These are phyloP conservation scores for Acanthurus tractus DNA, from an alignment of 2,797 vertebrate genomes.

Conservation along the genomic window DNA sequence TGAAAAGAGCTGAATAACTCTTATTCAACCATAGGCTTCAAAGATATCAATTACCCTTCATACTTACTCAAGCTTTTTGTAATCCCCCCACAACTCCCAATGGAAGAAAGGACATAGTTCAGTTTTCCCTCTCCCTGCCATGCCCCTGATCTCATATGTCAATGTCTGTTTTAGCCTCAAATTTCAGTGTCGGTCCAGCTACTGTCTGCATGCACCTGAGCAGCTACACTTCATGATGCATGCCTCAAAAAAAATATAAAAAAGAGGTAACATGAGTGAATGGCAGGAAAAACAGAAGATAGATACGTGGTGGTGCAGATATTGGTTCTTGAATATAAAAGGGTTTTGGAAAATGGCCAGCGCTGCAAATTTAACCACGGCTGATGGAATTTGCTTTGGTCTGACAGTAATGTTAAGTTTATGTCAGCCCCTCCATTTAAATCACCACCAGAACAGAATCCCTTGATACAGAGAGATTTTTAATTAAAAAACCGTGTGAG, in stretches of 20 bases:
- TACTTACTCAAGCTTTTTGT: too few relatives aligned
- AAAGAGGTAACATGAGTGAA: conserved; percentile 20
- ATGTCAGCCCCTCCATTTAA: conserved; percentile 76
- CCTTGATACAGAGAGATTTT: conserved; percentile 73
- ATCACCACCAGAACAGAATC: conserved; percentile 74
- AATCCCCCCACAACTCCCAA: too few relatives aligned
- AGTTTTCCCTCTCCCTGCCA: neutral
- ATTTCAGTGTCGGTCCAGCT: neutral
- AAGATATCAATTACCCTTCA: too few relatives aligned
- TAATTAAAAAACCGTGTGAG: conserved; percentile 75
- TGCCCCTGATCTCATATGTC: neutral
- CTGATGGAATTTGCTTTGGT: conserved; percentile 77
- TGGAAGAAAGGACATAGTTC: too few relatives aligned
- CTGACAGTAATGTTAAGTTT: conserved; percentile 79
- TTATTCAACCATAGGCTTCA: too few relatives aligned
- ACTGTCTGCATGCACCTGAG: neutral
- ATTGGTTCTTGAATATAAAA: conserved; percentile 62
- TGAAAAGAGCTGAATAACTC: too few relatives aligned
- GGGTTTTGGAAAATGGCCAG: conserved; percentile 67
- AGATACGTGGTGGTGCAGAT: conserved; percentile 51
- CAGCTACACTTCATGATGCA: conserved; percentile 25
- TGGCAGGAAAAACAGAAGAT: conserved; percentile 32
- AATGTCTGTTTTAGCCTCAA: neutral
- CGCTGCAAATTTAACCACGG: conserved; percentile 67
- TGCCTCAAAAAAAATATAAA: conserved; percentile 27